Conservation (phyloP, 1,140 invertebrate species). For the Papilio glaucus region DNA sequence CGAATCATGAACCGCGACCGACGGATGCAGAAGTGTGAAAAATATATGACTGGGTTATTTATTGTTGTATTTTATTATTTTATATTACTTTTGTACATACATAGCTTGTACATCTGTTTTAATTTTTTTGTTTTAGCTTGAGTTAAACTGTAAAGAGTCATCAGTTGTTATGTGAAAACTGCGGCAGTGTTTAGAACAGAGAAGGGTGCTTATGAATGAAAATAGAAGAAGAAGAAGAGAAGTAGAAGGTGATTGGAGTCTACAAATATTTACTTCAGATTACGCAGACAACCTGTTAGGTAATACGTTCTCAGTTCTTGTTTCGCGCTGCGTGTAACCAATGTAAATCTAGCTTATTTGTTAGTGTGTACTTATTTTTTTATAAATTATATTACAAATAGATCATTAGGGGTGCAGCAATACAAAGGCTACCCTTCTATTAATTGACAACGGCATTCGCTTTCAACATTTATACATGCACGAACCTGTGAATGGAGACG, state of each 20-base stretch:
- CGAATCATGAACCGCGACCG: constrained; percentile 10
- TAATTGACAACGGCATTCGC: background rate
- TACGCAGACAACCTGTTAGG: too few species aligned
- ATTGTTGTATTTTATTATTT: constrained; percentile 1
- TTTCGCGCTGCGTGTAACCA: background rate
- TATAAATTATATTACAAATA: background rate
- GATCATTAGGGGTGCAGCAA: background rate
- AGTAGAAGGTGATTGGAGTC: too few species aligned
- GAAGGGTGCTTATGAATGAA: background rate
- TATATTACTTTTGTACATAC: background rate
- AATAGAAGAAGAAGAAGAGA: background rate
- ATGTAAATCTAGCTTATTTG: background rate
- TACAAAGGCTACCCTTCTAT: background rate
- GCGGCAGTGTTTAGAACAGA: background rate
- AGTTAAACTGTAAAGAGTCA: background rate
- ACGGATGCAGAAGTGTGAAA: constrained; percentile 11
- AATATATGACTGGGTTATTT: constrained; percentile 9
- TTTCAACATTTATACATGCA: constrained; percentile 13
- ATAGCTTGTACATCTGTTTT: background rate
- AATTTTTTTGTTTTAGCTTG: background rate
- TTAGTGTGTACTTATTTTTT: background rate
- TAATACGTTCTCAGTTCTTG: background rate
- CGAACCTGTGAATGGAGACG: background rate
- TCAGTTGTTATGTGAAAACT: background rate
- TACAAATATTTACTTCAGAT: too few species aligned